A percentile compares a stretch with the other conserved stretches of the same genome.
Conservation (phyloP, 2,888 invertebrate species). For the Thumatha senex region DNA sequence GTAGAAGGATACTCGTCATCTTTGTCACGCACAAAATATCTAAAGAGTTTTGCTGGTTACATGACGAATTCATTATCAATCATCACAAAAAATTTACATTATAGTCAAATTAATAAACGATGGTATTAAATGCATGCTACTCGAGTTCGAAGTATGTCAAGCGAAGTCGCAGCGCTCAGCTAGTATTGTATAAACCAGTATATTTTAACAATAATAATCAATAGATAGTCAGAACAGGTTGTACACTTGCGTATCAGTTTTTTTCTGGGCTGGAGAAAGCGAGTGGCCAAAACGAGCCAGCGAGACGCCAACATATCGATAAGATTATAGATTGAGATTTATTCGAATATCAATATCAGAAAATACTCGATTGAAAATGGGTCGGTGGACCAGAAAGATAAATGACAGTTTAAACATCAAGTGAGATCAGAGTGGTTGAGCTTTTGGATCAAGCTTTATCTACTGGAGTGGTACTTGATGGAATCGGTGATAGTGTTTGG, state of each 20-base stretch:
- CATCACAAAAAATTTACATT: no score
- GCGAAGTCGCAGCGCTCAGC: no score
- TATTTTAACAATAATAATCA: constrained; percentile 45
- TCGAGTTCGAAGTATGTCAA: no score
- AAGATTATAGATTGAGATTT: constrained; percentile 42
- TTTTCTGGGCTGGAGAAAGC: constrained; percentile 65
- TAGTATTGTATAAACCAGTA: constrained; percentile 28
- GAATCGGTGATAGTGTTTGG: constrained; percentile 1
- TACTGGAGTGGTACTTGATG: constrained; percentile 3
- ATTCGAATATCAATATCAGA: constrained; percentile 41
- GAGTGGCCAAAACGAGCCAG: constrained; percentile 42
- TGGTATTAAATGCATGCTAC: no score
- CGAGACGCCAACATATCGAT: constrained; percentile 32
- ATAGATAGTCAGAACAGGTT: constrained; percentile 51
- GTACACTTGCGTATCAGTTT: constrained; percentile 49
- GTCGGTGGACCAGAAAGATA: constrained; percentile 18
- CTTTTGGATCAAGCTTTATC: constrained; percentile 6
- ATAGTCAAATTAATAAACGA: no score
- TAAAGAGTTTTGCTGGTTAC: no score
- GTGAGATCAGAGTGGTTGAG: constrained; percentile 11
- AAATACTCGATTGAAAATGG: constrained; percentile 36
- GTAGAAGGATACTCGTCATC: no score
- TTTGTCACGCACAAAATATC: no score
- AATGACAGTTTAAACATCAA: constrained; percentile 13
- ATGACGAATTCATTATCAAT: no score